Evolutionary conservation across 2,888 invertebrate species (phyloP), one percentile per base, ranked within the genome.

Genomic region (Cheilosia vernalis): DNA sequence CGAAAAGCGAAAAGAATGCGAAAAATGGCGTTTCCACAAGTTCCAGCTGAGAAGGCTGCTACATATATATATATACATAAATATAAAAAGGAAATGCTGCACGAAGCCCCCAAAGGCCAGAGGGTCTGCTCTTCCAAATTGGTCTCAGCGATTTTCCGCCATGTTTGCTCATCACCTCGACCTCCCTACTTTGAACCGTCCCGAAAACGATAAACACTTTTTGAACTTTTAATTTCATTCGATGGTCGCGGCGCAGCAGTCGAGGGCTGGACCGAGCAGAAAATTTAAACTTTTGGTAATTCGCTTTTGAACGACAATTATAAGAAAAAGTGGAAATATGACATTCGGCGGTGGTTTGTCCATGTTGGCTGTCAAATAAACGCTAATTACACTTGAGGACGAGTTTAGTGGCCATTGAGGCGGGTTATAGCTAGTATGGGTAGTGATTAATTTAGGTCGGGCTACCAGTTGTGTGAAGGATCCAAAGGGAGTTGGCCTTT

Each of bases 191-290:
- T 0, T n/a, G 33, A 60, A 53, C 37, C 47, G 21, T 27, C 63
- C 24, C 58, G 30, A 79, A 37, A 79, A 74, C 74, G 84, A 84
- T 84, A 84, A 84, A 84, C 84, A 84, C 84, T 84, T 84, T 84
- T 79, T 64, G 74, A 84, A 84, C 80, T 84, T 84, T 84, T 80
- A 80, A 84, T 80, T 84, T 84, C 74, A 49, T 80, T 84, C 70
- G 42, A 49, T 33, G 66, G 4, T 33, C 70, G 60, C 21, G 53
- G 60, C 21, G 53, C 37, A 9, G 51, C 49, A 27, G 60, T 40
- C 19, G 51, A 67, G 70, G 78, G 67, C 53, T 73, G 53, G 37
- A 70, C 84, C 64, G 69, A 80, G 60, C 84, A 70, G 47, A 69
- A 66, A 74, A 80, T 79, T 84, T 74, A 70, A 84, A 84, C 79